Evolutionary conservation across 37 sponge, comb jelly and placozoan genomes (phyloP), one percentile per base, ranked within the genome.

Genomic region (Aplysina aerophoba): DNA sequence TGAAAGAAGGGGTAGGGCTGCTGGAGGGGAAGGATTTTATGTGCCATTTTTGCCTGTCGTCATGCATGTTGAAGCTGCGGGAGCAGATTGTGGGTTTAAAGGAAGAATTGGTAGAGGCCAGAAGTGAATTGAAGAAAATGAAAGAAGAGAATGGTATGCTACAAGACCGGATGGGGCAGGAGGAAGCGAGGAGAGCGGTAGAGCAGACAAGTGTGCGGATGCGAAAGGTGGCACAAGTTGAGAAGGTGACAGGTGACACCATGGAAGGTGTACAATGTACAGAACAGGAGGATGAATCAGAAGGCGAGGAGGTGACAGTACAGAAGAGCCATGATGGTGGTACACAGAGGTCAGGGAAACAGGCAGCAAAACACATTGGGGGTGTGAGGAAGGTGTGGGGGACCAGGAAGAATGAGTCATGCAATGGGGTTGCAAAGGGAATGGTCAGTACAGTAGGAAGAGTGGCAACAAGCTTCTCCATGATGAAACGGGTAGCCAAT

Each of bases 301-400:
- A 3, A 44, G 3, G 50, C 50, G 6, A 3, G 50, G 6, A 44
- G 50, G 8, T 11, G 50, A 11, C 50, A 11, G 50, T 3, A 44
- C 50, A 44, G 50, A 8, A 44, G 50, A 44, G 50, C 3, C 3
- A 8, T 44, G 50, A 44, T 44, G 8, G 50, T 3, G 6, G 8
- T 11, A 44, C 50, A 44, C 3, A 44, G 50, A 8, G 50, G 3
- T 3, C 8, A 44, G 50, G 50, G 50, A 44, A 44, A 8, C 3
- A 44, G 50, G 50, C 50, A 44, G 50, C 50, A 3, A 44, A 44
- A 44, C 8, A 8, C 8, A 14, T 62, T 13, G 2, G 12, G 5
- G 64, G 64, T 28, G 64, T 11, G 12, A 62, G 64, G 11, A 62
- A 62, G 64, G 64, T 62, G 28, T 62, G 64, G 64, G 64, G 64